These are phyloP conservation scores for Nesoenas mayeri DNA, from an alignment of 2,113 vertebrate genomes.

Conservation along the genomic window DNA sequence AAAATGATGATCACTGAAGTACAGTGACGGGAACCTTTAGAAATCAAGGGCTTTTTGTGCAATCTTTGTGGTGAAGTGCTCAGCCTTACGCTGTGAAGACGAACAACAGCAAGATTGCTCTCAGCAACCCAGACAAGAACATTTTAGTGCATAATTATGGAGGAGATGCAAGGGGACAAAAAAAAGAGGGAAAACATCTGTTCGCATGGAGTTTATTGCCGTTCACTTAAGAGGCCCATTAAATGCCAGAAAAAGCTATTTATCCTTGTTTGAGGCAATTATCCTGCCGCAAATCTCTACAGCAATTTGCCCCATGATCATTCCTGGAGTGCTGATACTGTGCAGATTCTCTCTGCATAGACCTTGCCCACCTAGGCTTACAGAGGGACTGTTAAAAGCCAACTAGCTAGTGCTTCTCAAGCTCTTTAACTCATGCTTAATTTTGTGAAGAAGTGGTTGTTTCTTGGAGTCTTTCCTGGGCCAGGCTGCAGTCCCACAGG, in stretches of 20 bases:
- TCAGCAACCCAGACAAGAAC: constrained; percentile 48
- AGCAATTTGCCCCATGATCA: neutral
- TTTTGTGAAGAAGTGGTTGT: neutral
- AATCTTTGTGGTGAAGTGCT: neutral
- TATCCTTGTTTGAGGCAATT: constrained; percentile 51
- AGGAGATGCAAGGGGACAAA: constrained; percentile 14
- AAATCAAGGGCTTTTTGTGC: neutral
- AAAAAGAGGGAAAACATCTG: constrained; percentile 60
- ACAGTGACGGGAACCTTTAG: neutral
- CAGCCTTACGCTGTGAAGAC: neutral
- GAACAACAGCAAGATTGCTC: constrained; percentile 34
- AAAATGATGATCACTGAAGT: neutral
- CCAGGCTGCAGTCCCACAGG: no score
- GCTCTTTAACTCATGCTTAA: neutral
- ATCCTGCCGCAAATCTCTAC: constrained; percentile 22
- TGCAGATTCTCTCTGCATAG: neutral
- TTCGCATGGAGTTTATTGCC: constrained; percentile 21
- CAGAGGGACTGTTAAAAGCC: neutral
- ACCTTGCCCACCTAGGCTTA: neutral
- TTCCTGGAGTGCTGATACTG: constrained; percentile 8
- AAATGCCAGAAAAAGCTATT: constrained; percentile 47
- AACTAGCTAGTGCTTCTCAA: neutral
- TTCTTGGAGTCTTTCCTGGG: neutral
- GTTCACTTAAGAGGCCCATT: constrained; percentile 42
- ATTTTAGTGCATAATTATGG: constrained; percentile 50